Conservation (phyloP, 1,140 invertebrate species). For the Araneus ventricosus region DNA sequence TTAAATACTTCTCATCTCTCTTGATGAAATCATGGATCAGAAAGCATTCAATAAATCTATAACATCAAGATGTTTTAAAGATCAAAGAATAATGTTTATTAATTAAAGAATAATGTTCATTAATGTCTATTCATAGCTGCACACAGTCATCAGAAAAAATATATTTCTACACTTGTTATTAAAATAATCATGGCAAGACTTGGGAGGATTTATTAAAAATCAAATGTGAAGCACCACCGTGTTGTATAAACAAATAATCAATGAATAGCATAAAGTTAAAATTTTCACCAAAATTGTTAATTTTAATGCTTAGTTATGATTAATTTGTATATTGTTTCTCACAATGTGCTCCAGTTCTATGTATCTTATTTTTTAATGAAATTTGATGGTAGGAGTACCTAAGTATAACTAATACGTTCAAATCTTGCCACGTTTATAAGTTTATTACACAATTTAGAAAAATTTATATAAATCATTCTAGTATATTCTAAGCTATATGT, state of each 20-base stretch:
- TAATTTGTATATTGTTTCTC: not conserved
- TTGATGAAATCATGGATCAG: slow-evolving; percentile 47
- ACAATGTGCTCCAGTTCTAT: not conserved
- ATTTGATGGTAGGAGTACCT: not conserved
- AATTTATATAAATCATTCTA: slow-evolving; percentile 34
- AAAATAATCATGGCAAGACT: slow-evolving; percentile 63
- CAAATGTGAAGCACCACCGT: not conserved
- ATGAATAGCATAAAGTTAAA: no score
- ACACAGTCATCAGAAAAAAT: slow-evolving; percentile 64
- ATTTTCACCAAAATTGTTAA: no score
- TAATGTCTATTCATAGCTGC: slow-evolving; percentile 46
- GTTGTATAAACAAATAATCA: not conserved
- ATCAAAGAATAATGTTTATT: slow-evolving; percentile 40
- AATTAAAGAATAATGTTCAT: slow-evolving; percentile 42
- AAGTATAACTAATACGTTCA: not conserved
- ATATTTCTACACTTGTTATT: slow-evolving; percentile 51
- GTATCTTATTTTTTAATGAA: not conserved
- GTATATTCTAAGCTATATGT: not conserved
- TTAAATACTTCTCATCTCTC: slow-evolving; percentile 17
- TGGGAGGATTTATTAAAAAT: not conserved
- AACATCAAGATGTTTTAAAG: slow-evolving; percentile 65
- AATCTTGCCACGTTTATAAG: slow-evolving; percentile 43
- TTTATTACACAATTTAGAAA: slow-evolving; percentile 17
- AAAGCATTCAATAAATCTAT: slow-evolving; percentile 62
- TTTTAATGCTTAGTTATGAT: no score